Evolutionary conservation across 2,797 vertebrate species (phyloP).

Genomic region (Myotis daubentonii): DNA sequence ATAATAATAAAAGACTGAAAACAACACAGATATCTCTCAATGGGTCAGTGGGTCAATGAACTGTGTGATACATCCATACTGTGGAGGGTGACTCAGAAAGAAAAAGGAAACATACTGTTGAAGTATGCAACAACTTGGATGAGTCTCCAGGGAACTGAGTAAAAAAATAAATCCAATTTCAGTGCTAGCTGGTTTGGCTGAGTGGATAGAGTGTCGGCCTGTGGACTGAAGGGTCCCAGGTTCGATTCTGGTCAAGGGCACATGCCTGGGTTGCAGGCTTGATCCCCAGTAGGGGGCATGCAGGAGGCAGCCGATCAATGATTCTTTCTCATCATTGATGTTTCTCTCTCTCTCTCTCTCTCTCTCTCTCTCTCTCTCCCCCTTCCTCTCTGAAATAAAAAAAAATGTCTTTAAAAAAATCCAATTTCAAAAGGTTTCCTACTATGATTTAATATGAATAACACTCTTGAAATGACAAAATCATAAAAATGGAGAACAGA

Average conservation of each 20-base stretch:
- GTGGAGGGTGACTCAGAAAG: background rate
- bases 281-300: background rate
- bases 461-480: background rate
- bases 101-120: background rate
- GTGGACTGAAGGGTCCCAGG: background rate
- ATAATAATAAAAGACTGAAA: background rate
- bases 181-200: background rate
- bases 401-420: background rate
- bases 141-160: background rate
- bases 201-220: background rate
- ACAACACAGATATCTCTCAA: background rate
- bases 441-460: background rate
- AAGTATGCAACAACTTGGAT: background rate
- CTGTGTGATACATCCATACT: background rate
- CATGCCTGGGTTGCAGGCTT: background rate
- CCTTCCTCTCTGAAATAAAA: no score
- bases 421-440: background rate
- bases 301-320: no score
- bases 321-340: no score
- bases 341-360: no score
- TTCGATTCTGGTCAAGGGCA: background rate
- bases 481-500: background rate
- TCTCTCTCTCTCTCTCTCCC: no score
- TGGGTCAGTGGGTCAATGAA: background rate
- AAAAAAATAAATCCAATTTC: background rate